A percentile compares a stretch with the other conserved stretches of the same genome.
Conservation (phyloP, 2,888 invertebrate genomes). For the Pristionchus japonicus region DNA sequence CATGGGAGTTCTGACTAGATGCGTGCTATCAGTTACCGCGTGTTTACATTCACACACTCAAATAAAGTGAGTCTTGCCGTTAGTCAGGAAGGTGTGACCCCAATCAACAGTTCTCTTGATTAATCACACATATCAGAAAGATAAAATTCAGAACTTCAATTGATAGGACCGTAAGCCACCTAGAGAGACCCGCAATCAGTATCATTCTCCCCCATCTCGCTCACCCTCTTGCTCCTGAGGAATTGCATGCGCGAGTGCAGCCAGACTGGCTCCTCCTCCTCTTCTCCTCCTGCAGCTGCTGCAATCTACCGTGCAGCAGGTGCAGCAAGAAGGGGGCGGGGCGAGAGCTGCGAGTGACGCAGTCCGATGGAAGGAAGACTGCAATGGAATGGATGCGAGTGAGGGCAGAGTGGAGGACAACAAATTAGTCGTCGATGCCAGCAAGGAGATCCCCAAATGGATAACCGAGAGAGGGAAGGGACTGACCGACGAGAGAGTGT, state of each 20-base stretch:
- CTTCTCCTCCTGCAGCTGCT: not conserved
- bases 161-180: not conserved
- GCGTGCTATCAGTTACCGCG: not conserved
- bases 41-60: not conserved
- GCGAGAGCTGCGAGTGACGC: not conserved
- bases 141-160: too few species aligned
- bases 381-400: not conserved
- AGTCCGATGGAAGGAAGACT: not conserved
- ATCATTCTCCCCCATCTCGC: too few species aligned
- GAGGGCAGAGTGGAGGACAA: not conserved
- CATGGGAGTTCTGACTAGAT: not conserved
- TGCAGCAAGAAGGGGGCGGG: not conserved
- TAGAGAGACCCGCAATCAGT: not conserved
- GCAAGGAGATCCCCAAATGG: not conserved
- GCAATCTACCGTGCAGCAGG: not conserved
- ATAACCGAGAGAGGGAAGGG: slow-evolving; percentile 7
- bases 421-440: not conserved
- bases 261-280: not conserved
- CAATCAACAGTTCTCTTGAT: not conserved
- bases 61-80: not conserved
- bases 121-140: too few species aligned
- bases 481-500: not conserved
- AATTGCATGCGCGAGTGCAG: not conserved
- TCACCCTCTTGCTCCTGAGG: slow-evolving; percentile 10
- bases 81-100: not conserved